Percentiles rank a stretch among this genome's conserved stretches.
phyloP scores from a whole-genome alignment of 2,888 invertebrate genomes.

The Mimas tiliae region DNA sequence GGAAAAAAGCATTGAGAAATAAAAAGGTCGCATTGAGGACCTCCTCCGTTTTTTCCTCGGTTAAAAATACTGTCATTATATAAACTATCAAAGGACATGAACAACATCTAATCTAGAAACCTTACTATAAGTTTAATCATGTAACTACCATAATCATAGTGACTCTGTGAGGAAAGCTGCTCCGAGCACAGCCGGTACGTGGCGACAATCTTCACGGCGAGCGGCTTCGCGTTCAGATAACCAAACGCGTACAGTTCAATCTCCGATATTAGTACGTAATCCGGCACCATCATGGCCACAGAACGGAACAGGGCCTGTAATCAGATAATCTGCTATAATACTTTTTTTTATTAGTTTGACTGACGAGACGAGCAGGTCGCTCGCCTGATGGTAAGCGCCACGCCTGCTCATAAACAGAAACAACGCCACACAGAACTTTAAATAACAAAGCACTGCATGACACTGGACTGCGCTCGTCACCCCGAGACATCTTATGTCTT shows the following conservation, averaged over 20 bases:
- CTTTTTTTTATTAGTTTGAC: no score
- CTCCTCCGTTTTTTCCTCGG: no score
- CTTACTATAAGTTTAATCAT: constrained; percentile 18
- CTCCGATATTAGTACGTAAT: constrained; percentile 97
- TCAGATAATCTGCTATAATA: no score
- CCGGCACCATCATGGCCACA: constrained; percentile 99
- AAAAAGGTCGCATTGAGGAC: no score
- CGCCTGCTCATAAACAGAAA: no score
- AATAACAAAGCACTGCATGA: no score
- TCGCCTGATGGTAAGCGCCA: no score
- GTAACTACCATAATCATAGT: constrained; percentile 97
- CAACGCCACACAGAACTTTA: no score
- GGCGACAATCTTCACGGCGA: constrained; percentile 97
- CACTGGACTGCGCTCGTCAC: no score
- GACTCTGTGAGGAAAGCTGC: constrained; percentile 95
- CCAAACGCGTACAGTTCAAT: constrained; percentile 97
- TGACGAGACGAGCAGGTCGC: no score
- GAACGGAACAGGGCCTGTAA: constrained; percentile 93
- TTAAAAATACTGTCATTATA: neutral
- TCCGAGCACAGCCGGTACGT: constrained; percentile 97
- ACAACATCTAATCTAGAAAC: neutral
- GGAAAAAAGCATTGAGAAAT: no score
- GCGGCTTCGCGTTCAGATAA: constrained; percentile 93
- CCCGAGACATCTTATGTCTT: no score
- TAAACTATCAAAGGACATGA: neutral